Conservation (phyloP, 2,113 vertebrate species). For the Notarius quadriscutis region DNA sequence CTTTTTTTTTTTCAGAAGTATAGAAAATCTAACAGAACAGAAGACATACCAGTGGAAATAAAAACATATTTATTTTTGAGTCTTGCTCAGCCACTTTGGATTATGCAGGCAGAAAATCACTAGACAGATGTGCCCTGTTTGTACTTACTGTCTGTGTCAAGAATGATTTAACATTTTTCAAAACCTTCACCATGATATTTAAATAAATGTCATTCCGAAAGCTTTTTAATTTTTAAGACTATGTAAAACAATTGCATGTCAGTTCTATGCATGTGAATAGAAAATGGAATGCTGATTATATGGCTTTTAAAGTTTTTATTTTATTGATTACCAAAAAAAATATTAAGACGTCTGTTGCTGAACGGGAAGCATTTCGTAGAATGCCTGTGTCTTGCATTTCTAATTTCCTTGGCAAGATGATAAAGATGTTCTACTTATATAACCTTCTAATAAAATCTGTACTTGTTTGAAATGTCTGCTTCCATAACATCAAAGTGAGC, state of each 20-base stretch:
- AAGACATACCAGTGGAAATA: not conserved
- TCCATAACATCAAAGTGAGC: not conserved
- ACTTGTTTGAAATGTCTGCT: not conserved
- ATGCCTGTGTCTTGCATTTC: not conserved
- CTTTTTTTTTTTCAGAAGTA: not conserved
- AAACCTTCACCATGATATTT: not conserved
- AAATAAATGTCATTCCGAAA: not conserved
- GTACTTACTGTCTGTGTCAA: not conserved
- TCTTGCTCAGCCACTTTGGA: not conserved
- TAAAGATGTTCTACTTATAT: not conserved
- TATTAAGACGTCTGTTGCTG: not conserved
- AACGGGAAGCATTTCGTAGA: not conserved
- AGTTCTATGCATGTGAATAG: not conserved
- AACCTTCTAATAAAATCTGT: not conserved
- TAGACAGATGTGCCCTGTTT: conserved; percentile 10
- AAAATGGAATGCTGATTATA: not conserved
- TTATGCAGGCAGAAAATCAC: conserved; percentile 15
- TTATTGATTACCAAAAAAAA: not conserved
- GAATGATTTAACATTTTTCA: not conserved
- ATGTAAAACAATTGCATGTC: not conserved
- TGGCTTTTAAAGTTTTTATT: not conserved
- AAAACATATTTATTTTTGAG: not conserved
- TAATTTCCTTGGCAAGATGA: not conserved
- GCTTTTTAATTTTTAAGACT: not conserved
- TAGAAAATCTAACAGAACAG: not conserved